phyloP scores from a whole-genome alignment of 2,888 invertebrate genomes.

The Nymphalis polychloros region DNA sequence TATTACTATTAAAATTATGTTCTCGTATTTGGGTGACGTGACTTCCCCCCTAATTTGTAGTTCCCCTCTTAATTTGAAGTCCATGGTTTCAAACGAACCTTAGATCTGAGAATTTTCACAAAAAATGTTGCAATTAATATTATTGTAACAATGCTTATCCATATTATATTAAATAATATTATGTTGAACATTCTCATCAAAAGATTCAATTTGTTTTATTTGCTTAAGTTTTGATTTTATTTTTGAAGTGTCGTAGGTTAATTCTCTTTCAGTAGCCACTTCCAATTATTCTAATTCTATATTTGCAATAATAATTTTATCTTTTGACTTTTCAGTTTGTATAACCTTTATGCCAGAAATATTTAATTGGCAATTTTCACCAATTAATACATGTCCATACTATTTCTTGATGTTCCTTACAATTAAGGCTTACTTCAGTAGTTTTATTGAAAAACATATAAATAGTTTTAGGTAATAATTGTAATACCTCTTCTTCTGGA shows the following conservation, averaged over 20 bases:
- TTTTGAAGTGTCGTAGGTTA: not conserved
- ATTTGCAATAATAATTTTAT: not conserved
- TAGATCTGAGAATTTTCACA: slow-evolving; percentile 5
- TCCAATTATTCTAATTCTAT: not conserved
- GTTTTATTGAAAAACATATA: slow-evolving; percentile 17
- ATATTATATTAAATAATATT: not conserved
- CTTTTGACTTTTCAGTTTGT: not conserved
- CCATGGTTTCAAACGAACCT: slow-evolving; percentile 4
- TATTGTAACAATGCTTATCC: not conserved
- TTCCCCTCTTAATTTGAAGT: slow-evolving; percentile 4
- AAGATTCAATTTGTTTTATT: not conserved
- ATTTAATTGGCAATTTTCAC: not conserved
- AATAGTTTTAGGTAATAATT: slow-evolving; percentile 10
- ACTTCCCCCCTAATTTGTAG: no score
- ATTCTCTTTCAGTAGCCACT: not conserved
- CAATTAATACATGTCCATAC: not conserved
- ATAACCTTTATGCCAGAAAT: not conserved
- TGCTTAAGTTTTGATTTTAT: not conserved
- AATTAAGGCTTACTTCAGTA: not conserved
- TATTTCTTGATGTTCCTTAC: slow-evolving; percentile 7
- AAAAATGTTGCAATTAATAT: not conserved
- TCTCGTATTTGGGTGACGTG: no score
- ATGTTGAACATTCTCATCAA: not conserved
- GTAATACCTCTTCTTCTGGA: slow-evolving; percentile 5
- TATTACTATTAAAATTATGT: no score